These are phyloP conservation scores for Alviniconcha strummeri DNA, from an alignment of 2,888 invertebrate genomes.

Conservation along the genomic window DNA sequence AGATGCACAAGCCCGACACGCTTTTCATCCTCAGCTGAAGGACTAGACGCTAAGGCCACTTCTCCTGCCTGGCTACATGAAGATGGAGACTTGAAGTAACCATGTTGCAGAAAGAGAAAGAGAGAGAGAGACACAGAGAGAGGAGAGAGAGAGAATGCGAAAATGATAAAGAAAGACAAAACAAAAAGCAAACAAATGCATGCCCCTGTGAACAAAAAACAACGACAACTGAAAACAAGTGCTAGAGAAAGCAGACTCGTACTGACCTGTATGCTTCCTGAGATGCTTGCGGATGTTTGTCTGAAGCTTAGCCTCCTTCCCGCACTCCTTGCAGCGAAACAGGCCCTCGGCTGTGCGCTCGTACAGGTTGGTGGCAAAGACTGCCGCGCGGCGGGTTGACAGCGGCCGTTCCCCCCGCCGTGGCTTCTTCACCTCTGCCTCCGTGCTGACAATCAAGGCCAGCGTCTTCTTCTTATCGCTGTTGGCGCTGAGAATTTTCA, in stretches of 20 bases:
- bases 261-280: conserved; percentile 15
- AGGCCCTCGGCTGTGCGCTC: conserved; percentile 12
- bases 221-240: neutral
- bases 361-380: neutral
- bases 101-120: neutral
- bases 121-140: neutral
- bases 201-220: neutral
- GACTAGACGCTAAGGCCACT: neutral
- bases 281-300: conserved; percentile 27
- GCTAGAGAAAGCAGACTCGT: too few species aligned
- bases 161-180: neutral
- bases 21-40: neutral
- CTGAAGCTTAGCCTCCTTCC: conserved; percentile 15
- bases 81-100: too few species aligned
- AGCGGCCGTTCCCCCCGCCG: neutral
- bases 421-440: neutral
- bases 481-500: neutral
- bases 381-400: neutral
- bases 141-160: neutral
- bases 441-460: neutral
- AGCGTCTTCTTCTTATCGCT: neutral
- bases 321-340: conserved; percentile 18
- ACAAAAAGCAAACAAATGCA: neutral
- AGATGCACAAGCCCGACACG: too few species aligned
- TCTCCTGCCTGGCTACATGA: too few species aligned